Conservation (phyloP, 2,888 invertebrate genomes). For the Oscheius sp. region DNA sequence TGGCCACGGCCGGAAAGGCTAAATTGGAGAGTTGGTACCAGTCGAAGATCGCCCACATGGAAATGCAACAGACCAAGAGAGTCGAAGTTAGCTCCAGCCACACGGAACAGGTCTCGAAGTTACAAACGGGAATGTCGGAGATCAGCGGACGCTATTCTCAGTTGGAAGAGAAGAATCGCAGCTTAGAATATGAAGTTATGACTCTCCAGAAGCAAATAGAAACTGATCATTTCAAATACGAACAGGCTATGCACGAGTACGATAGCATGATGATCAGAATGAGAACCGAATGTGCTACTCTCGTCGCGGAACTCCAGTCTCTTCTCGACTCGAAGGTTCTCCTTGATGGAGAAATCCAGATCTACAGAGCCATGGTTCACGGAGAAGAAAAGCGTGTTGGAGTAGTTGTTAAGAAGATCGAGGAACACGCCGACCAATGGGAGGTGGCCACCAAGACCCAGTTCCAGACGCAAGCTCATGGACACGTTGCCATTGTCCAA, state of each 20-base stretch:
- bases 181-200: background rate
- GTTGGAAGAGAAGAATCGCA: background rate
- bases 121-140: background rate
- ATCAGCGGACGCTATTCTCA: background rate
- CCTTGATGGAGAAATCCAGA: slow-evolving; percentile 74
- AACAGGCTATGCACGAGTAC: slow-evolving; percentile 68
- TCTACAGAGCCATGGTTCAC: slow-evolving; percentile 75
- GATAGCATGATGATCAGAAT: slow-evolving; percentile 70
- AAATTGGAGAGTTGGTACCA: slow-evolving; percentile 21
- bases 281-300: slow-evolving; percentile 70
- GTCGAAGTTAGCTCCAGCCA: background rate
- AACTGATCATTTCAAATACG: slow-evolving; percentile 71
- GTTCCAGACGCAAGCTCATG: slow-evolving; percentile 42
- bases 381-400: slow-evolving; percentile 72
- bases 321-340: slow-evolving; percentile 74
- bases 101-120: background rate
- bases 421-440: slow-evolving; percentile 30
- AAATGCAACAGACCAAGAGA: background rate
- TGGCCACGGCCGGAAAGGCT: slow-evolving; percentile 4
- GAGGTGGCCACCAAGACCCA: slow-evolving; percentile 38
- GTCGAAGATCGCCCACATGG: slow-evolving; percentile 6
- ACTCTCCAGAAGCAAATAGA: slow-evolving; percentile 71
- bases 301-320: slow-evolving; percentile 69
- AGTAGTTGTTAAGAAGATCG: slow-evolving; percentile 45
- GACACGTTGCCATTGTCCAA: slow-evolving; percentile 72